Evolutionary conservation across 2,113 vertebrate species (phyloP).

Genomic region (Fulica atra): DNA sequence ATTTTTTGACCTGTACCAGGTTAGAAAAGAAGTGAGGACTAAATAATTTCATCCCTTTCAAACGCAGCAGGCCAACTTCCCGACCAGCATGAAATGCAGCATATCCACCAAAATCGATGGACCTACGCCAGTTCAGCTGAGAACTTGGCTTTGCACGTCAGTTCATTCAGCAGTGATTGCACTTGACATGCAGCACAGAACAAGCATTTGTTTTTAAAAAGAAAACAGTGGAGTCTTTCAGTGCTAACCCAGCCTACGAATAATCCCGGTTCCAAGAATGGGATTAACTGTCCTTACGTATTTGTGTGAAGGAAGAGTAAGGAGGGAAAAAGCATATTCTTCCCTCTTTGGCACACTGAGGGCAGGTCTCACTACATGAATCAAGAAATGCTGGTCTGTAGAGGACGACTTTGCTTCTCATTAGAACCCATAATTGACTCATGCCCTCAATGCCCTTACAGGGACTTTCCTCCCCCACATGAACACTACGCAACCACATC

Average conservation of each 20-base stretch:
- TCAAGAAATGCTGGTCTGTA: not conserved
- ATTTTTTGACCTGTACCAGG: not conserved
- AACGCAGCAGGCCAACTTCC: conserved; percentile 18
- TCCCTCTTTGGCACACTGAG: not conserved
- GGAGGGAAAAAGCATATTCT: not conserved
- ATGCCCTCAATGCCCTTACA: not conserved
- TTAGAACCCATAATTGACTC: not conserved
- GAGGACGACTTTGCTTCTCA: not conserved
- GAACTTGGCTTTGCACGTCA: conserved; percentile 42
- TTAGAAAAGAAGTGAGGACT: not conserved
- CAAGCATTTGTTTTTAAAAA: conserved; percentile 40
- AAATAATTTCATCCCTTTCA: conserved; percentile 11
- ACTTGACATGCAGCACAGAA: conserved; percentile 43
- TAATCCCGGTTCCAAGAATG: not conserved
- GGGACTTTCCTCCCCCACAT: too few species aligned
- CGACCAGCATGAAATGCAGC: not conserved
- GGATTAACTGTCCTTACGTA: conserved; percentile 26
- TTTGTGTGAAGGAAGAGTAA: not conserved
- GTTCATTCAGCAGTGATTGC: conserved; percentile 53
- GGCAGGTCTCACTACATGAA: not conserved
- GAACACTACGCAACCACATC: not conserved
- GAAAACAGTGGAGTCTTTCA: conserved; percentile 63
- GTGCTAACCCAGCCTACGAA: not conserved
- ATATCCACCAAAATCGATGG: not conserved
- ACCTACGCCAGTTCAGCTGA: conserved; percentile 4